phyloP scores from a whole-genome alignment of 2,797 vertebrate genomes.

The Onychomys arenicola region DNA sequence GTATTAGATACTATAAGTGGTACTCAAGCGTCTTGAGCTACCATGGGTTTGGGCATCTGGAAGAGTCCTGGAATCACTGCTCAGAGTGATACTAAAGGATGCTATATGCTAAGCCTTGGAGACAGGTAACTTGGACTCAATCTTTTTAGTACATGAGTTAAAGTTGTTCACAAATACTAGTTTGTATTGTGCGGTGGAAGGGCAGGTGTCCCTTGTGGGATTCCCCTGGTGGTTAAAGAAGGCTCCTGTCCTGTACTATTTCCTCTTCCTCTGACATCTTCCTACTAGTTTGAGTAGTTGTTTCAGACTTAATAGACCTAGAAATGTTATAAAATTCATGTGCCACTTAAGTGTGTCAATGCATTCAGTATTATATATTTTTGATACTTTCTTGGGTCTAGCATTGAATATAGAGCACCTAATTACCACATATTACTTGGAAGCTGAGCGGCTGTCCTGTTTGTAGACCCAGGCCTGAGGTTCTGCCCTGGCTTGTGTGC shows the following conservation, averaged over 20 bases:
- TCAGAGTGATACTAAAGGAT: background rate
- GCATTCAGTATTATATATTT: background rate
- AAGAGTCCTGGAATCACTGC: background rate
- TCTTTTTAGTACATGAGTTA: background rate
- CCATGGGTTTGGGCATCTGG: background rate
- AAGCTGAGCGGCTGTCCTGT: background rate
- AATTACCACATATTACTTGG: background rate
- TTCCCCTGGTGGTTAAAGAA: constrained; percentile 7
- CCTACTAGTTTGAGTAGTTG: background rate
- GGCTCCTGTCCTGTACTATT: background rate
- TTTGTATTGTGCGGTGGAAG: background rate
- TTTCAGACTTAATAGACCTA: background rate
- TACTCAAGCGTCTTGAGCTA: background rate
- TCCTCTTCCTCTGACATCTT: background rate
- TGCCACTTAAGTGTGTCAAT: background rate
- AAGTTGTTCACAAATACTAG: constrained; percentile 15
- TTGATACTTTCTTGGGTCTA: background rate
- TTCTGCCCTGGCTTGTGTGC: background rate
- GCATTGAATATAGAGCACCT: background rate
- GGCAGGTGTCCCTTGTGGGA: background rate
- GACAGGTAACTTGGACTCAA: background rate
- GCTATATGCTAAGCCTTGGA: background rate
- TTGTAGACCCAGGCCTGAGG: background rate
- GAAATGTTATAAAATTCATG: background rate
- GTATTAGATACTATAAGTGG: background rate